Conservation (phyloP, 2,797 vertebrate genomes). For the Acanthis flammea region DNA sequence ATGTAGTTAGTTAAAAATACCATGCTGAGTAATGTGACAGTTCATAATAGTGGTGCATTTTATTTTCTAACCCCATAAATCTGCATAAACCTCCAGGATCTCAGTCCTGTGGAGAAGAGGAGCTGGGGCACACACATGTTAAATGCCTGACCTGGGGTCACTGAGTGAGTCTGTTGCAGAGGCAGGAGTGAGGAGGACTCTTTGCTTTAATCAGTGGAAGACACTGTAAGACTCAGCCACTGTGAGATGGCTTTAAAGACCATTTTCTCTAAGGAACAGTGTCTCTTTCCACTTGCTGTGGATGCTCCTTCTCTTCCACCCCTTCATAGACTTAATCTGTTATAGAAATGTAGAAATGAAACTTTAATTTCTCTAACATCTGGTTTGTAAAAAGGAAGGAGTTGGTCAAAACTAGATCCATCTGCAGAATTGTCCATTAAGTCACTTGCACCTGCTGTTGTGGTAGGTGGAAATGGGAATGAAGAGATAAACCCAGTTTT, state of each 20-base stretch:
- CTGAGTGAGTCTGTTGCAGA: background rate
- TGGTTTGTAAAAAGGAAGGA: background rate
- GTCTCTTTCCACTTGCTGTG: background rate
- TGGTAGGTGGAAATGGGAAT: background rate
- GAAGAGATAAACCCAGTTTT: background rate
- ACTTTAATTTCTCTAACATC: background rate
- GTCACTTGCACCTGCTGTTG: background rate
- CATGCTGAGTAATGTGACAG: background rate
- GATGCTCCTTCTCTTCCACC: background rate
- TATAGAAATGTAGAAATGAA: background rate
- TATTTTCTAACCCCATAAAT: slow-evolving; percentile 3
- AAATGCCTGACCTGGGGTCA: background rate
- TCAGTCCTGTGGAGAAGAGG: background rate
- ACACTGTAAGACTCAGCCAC: background rate
- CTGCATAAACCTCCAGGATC: background rate
- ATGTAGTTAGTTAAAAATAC: background rate
- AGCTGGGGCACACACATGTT: background rate
- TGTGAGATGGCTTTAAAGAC: background rate
- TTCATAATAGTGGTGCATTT: background rate
- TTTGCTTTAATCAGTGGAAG: background rate
- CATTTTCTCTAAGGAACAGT: background rate
- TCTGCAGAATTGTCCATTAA: background rate
- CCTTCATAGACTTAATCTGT: background rate
- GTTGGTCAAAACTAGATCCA: background rate
- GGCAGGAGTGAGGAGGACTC: background rate